Evolutionary conservation across 2,888 invertebrate genomes (phyloP), one percentile per base, ranked within the genome.

Genomic region (Ypsolopha scabrella): DNA sequence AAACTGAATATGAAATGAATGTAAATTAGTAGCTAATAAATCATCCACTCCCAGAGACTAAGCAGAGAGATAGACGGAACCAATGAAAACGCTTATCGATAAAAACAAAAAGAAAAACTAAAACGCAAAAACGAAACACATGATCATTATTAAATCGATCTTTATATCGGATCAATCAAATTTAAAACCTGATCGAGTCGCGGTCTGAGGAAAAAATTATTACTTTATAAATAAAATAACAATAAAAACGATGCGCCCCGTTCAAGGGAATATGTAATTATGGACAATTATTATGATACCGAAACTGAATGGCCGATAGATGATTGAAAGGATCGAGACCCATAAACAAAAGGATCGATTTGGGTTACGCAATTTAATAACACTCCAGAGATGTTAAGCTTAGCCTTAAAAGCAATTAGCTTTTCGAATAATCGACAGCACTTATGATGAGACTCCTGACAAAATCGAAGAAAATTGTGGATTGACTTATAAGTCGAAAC

Each of bases 151-250:
- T 78, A 82, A 86, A 81, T 81, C 78, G 83, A 82, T 83, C 77
- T 80, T 82, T 77, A 78, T 81, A 82, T 85, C 82, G 80, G 83
- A 85, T 85, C 81, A 86, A 86, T 86, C 86, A 85, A 83, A 83
- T 82, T 85, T 80, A 77, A 83, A 82, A 80, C 78, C 72, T 79
- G 80, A 83, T 85, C 76, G 75, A 78, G 71, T 80, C 76, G 75
- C 73, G 44, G 76, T 68, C 70, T 73, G 74, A 74, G 70, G 76
- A 80, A 80, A 79, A 82, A 83, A 83, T 80, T 82, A 83, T 81
- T 80, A 85, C 80, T 82, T 85, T 85, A 85, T 86, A 86, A 86
- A 86, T 86, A 86, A 86, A 86, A 86, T 86, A 86, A 83, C 85
- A 86, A 86, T 86, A 86, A 86, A 85, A 86, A 75, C 68, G 85